Conservation (phyloP, 2,113 vertebrate genomes). For the Phaethornis superciliosus region DNA sequence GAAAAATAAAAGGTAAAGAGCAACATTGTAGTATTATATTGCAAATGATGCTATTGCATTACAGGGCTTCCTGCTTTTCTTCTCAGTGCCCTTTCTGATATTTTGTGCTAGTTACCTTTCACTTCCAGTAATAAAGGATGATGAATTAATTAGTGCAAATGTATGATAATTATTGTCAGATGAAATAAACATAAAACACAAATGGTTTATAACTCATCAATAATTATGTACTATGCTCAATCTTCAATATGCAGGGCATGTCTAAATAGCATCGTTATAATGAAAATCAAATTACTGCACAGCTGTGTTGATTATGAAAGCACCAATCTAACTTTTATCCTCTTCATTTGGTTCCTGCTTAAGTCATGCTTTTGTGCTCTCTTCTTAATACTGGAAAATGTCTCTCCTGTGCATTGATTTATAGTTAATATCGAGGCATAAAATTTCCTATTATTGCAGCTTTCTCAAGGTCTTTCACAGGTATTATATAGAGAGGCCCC, state of each 20-base stretch:
- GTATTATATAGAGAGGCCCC: slow-evolving; percentile 13
- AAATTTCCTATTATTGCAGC: slow-evolving; percentile 35
- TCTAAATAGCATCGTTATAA: slow-evolving; percentile 62
- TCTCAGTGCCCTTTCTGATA: background rate
- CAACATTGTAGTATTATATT: background rate
- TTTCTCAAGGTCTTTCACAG: slow-evolving; percentile 67
- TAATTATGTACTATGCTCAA: slow-evolving; percentile 62
- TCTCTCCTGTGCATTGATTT: background rate
- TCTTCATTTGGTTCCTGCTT: slow-evolving; percentile 53
- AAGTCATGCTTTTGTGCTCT: slow-evolving; percentile 41
- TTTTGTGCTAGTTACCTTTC: slow-evolving; percentile 38
- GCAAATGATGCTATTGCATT: background rate
- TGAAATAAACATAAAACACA: slow-evolving; percentile 62
- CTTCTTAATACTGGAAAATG: slow-evolving; percentile 34
- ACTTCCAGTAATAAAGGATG: slow-evolving; percentile 27
- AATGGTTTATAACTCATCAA: slow-evolving; percentile 72
- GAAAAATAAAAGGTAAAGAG: background rate
- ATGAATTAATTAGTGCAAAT: slow-evolving; percentile 60
- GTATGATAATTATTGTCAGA: slow-evolving; percentile 55
- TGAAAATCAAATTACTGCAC: slow-evolving; percentile 72
- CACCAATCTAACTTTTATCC: slow-evolving; percentile 56
- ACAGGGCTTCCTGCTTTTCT: background rate
- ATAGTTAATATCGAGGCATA: slow-evolving; percentile 35
- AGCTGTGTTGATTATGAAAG: slow-evolving; percentile 75
- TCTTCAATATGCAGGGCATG: slow-evolving; percentile 55